A percentile compares a stretch with the other conserved stretches of the same genome.
phyloP scores from a whole-genome alignment of 2,888 invertebrate genomes.

The Tenthredo livida region DNA sequence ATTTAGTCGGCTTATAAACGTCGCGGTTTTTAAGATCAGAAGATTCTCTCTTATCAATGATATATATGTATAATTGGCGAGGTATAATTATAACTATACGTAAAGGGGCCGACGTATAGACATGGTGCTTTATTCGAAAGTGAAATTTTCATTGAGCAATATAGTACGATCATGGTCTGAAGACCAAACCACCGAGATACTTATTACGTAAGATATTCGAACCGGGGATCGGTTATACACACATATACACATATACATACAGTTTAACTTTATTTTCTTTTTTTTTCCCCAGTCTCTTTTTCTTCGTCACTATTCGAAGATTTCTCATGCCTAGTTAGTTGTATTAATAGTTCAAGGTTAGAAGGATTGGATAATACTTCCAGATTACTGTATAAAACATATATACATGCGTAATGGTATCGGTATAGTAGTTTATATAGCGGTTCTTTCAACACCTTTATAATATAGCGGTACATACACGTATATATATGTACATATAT shows the following conservation, averaged over 20 bases:
- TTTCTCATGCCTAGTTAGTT: neutral
- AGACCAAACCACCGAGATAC: conserved; percentile 35
- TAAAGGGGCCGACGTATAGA: neutral
- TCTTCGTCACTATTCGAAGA: neutral
- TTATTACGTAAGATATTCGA: conserved; percentile 23
- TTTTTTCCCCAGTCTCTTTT: neutral
- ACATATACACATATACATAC: neutral
- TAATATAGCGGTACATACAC: neutral
- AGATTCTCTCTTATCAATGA: neutral
- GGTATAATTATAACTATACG: neutral
- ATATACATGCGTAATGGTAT: neutral
- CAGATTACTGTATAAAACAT: neutral
- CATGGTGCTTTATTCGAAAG: conserved; percentile 15
- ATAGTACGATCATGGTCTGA: conserved; percentile 18
- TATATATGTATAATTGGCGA: neutral
- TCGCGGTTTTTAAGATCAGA: neutral
- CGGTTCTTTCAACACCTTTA: neutral
- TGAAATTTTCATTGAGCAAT: conserved; percentile 52
- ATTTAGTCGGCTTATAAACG: neutral
- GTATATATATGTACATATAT: too few relatives aligned
- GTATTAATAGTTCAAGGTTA: conserved; percentile 13
- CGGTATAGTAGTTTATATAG: neutral
- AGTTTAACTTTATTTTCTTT: neutral
- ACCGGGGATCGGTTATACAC: neutral
- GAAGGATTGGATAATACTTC: neutral